Percentiles rank a stretch among this genome's conserved stretches.
Evolutionary conservation across 2,888 invertebrate species (phyloP).

Genomic region (Oithona nana): DNA sequence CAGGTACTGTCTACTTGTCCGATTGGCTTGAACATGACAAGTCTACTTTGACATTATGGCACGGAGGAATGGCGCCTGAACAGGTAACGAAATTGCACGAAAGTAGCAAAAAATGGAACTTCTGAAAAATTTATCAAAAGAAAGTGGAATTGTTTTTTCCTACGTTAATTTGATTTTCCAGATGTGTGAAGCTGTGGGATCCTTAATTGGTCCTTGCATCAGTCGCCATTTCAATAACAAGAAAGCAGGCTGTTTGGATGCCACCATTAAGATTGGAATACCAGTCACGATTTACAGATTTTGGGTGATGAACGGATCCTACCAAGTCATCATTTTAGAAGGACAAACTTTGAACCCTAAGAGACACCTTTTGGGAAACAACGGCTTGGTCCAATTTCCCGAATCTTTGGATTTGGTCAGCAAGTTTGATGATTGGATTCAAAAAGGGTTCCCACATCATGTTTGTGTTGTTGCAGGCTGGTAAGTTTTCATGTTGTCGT

Average conservation of each 20-base stretch:
- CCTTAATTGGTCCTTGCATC: slow-evolving; percentile 2
- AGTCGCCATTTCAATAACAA: slow-evolving; percentile 9
- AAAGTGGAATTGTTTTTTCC: no score
- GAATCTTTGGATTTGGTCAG: background rate
- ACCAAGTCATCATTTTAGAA: slow-evolving; percentile 6
- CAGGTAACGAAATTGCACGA: slow-evolving; percentile 4
- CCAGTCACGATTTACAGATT: slow-evolving; percentile 10
- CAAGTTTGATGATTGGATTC: slow-evolving; percentile 1
- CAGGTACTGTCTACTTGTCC: slow-evolving; percentile 9
- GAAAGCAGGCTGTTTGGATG: slow-evolving; percentile 10
- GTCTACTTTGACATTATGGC: slow-evolving; percentile 1
- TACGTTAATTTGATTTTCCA: background rate
- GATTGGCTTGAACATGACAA: slow-evolving; percentile 15
- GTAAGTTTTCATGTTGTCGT: no score
- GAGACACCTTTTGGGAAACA: slow-evolving; percentile 7
- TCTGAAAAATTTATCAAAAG: no score
- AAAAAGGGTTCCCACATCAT: slow-evolving; percentile 10
- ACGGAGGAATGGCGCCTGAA: slow-evolving; percentile 13
- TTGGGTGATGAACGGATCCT: slow-evolving; percentile 6
- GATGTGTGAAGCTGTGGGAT: background rate
- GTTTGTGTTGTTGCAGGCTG: slow-evolving; percentile 9
- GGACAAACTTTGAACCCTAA: background rate
- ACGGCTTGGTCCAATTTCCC: slow-evolving; percentile 2
- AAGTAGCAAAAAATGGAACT: background rate
- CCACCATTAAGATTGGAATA: slow-evolving; percentile 13